phyloP scores from a whole-genome alignment of 2,113 vertebrate species.

The Bujurquina vittata region DNA sequence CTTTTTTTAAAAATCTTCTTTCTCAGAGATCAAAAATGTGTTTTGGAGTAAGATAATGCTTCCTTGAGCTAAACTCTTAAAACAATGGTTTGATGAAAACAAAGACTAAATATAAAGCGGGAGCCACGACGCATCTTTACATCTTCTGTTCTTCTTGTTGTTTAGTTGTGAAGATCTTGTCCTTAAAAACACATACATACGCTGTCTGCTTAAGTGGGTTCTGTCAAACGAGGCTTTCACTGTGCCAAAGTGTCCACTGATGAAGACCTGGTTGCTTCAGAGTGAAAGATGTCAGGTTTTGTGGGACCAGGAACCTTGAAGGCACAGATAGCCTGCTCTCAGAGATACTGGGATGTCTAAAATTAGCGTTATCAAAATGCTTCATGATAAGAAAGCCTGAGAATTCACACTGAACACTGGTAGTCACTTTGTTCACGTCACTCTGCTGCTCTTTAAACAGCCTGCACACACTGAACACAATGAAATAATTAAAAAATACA shows the following conservation, averaged over 20 bases:
- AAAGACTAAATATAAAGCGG: not conserved
- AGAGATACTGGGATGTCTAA: conserved; percentile 69
- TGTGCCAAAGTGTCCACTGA: conserved; percentile 65
- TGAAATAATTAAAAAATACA: not conserved
- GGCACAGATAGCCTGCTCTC: conserved; percentile 58
- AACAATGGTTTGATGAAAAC: not conserved
- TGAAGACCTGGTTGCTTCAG: conserved; percentile 54
- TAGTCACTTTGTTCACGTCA: conserved; percentile 52
- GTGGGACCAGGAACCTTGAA: conserved; percentile 9
- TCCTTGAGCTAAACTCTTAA: not conserved
- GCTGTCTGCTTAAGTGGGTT: conserved; percentile 22
- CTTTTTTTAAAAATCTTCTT: not conserved
- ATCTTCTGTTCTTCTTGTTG: not conserved
- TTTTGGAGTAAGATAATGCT: not conserved
- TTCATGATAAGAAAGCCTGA: conserved; percentile 56
- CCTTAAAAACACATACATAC: conserved; percentile 4
- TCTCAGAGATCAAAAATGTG: not conserved
- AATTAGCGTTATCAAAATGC: conserved; percentile 68
- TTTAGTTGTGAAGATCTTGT: conserved; percentile 9
- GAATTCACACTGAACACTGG: conserved; percentile 56
- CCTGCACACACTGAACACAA: not conserved
- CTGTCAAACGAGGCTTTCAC: conserved; percentile 51
- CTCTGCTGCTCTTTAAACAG: not conserved
- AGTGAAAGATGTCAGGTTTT: conserved; percentile 41
- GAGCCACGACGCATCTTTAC: not conserved